Base-by-base conservation (phyloP, 2,888 invertebrate species). In the Dicyrtomina minuta region DNA sequence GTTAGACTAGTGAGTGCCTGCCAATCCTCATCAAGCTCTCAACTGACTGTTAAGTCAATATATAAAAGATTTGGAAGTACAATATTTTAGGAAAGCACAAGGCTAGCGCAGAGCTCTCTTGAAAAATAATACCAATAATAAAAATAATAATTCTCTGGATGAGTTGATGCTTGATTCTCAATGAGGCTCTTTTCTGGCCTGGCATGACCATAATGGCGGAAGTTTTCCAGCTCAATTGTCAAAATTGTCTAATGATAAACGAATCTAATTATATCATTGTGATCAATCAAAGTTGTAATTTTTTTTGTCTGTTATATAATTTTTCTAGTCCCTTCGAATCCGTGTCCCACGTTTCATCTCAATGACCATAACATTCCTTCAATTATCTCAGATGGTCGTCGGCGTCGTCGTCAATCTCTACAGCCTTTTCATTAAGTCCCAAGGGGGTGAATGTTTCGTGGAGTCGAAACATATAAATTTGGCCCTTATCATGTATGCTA, bases 361-460 rank as follows among this genome's bases (percentile, higher is more conserved):
- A 72, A 94, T 96, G 90, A 84, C 90, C 77, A 96, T 98, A 81
- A 97, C 97, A n/a, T 86, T 88, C 20, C 85, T 94, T 61, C 97
- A 97, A 82, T 87, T 97, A 68, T 84, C 89, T 26, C 97, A 97
- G 85, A 97, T 97, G 96, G 86, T 96, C 61, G 87, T 95, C 74
- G 97, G 97, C 17, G 92, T 92, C 83, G 87, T 87, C 59, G 90
- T 96, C 80, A 96, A 95, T 83, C 84, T 93, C 72, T 92, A 91
- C 89, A 92, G 93, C 2, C 76, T 78, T 53, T 62, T 70, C 17
- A 83, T 84, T 26, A 80, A 80, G 67, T 86, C 88, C n/a, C 86
- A 87, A 13, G 87, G 88, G 13, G 87, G 87, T 79, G 87, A 90
- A 77, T 95, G 94, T 82, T 89, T 90, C 82, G 90, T 94, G 80